A percentile compares a stretch with the other conserved stretches of the same genome.
Evolutionary conservation across 2,113 vertebrate species (phyloP).

Genomic region (Salvelinus namaycush): DNA sequence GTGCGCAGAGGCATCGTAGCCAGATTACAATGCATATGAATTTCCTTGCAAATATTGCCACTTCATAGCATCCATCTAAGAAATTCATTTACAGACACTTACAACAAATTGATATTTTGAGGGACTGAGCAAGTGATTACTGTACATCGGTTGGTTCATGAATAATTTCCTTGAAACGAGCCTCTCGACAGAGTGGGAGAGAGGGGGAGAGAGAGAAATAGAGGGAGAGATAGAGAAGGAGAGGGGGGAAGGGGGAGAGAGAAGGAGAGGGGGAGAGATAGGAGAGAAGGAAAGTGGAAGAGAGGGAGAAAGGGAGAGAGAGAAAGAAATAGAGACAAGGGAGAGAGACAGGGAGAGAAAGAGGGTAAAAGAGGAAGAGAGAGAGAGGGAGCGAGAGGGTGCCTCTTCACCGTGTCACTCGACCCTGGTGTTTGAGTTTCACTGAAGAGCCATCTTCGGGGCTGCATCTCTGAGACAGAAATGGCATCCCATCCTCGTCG

Average conservation of each 20-base stretch:
- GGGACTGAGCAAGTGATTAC: constrained; percentile 45
- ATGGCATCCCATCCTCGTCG: constrained; percentile 26
- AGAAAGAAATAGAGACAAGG: not conserved
- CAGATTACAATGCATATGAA: constrained; percentile 34
- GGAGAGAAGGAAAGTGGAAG: not conserved
- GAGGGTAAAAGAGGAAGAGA: constrained; percentile 4
- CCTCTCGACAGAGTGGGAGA: constrained; percentile 10
- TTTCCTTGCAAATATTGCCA: constrained; percentile 41
- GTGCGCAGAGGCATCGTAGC: constrained; percentile 15
- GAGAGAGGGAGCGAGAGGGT: constrained; percentile 20
- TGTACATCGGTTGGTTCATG: constrained; percentile 43
- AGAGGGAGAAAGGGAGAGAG: constrained; percentile 1
- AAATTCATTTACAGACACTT: constrained; percentile 38
- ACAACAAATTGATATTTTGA: constrained; percentile 44
- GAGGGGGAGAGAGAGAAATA: constrained; percentile 8
- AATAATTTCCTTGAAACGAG: constrained; percentile 55
- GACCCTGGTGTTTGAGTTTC: constrained; percentile 6
- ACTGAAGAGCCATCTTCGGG: constrained; percentile 29
- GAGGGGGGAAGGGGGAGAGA: not conserved
- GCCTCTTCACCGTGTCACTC: constrained; percentile 10
- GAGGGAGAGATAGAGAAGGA: too few species aligned
- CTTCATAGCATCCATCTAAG: constrained; percentile 39
- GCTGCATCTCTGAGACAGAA: constrained; percentile 17
- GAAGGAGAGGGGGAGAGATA: too few species aligned
- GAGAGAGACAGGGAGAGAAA: not conserved